Evolutionary conservation across 2,113 vertebrate species (phyloP).

Genomic region (Cettia cetti): DNA sequence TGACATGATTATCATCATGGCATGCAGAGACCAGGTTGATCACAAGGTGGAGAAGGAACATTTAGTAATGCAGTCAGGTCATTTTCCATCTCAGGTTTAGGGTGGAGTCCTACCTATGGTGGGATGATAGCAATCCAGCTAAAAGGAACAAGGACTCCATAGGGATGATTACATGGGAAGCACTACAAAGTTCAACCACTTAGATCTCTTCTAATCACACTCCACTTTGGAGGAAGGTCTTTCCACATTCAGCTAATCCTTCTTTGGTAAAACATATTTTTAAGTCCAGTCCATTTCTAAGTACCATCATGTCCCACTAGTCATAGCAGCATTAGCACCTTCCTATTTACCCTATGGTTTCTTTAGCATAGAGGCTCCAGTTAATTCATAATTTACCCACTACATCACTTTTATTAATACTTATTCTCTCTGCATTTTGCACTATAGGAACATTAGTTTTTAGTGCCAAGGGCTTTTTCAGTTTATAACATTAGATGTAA

Average conservation of each 20-base stretch:
- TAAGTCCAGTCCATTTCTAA: background rate
- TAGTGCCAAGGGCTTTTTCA: background rate
- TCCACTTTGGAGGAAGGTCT: background rate
- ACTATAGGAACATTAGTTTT: background rate
- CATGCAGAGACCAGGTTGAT: background rate
- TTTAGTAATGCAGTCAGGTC: background rate
- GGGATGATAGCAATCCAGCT: background rate
- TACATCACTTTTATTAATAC: background rate
- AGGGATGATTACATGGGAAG: background rate
- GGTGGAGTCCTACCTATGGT: background rate
- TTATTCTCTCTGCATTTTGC: background rate
- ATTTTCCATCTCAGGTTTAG: background rate
- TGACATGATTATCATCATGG: background rate
- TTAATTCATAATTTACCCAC: background rate
- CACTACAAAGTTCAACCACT: background rate
- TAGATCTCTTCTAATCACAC: background rate
- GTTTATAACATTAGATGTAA: background rate
- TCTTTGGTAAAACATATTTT: background rate
- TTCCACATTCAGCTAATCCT: background rate
- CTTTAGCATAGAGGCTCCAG: background rate
- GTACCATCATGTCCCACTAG: background rate
- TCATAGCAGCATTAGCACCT: background rate
- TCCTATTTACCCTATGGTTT: background rate
- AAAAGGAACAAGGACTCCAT: background rate
- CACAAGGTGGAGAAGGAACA: background rate